Percentiles rank a stretch among this genome's conserved stretches.
Evolutionary conservation across 2,888 invertebrate species (phyloP).

Genomic region (Maniola hyperantus): DNA sequence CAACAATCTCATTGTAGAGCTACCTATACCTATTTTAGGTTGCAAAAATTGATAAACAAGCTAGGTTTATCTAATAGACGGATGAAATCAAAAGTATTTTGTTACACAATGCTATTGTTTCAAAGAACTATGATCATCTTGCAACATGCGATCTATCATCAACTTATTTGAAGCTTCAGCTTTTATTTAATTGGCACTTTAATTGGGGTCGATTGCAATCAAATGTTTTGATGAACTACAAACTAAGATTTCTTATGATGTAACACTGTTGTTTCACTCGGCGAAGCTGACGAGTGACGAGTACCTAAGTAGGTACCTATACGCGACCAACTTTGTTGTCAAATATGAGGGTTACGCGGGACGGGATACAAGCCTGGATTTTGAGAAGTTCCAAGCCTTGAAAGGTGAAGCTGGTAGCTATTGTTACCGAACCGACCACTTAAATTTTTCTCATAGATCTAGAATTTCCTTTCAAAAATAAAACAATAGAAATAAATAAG

Average conservation of each 20-base stretch:
- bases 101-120: conserved; percentile 72
- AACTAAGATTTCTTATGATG: neutral
- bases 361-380: too few species aligned
- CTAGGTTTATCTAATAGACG: conserved; percentile 17
- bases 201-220: conserved; percentile 67
- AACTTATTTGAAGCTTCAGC: conserved; percentile 5
- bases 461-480: too few species aligned
- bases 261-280: neutral
- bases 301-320: too few species aligned
- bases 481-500: too few species aligned
- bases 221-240: neutral
- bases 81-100: conserved; percentile 63
- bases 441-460: too few species aligned
- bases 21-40: neutral
- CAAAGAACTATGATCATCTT: conserved; percentile 10
- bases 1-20: neutral
- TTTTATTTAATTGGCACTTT: conserved; percentile 49
- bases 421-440: too few species aligned
- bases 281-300: too few species aligned
- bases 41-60: conserved; percentile 12
- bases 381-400: too few species aligned
- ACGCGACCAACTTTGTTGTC: too few species aligned
- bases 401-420: too few species aligned
- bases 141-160: conserved; percentile 12
- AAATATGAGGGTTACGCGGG: too few species aligned